Conservation (phyloP, 2,797 vertebrate genomes). For the Rhincodon typus region DNA sequence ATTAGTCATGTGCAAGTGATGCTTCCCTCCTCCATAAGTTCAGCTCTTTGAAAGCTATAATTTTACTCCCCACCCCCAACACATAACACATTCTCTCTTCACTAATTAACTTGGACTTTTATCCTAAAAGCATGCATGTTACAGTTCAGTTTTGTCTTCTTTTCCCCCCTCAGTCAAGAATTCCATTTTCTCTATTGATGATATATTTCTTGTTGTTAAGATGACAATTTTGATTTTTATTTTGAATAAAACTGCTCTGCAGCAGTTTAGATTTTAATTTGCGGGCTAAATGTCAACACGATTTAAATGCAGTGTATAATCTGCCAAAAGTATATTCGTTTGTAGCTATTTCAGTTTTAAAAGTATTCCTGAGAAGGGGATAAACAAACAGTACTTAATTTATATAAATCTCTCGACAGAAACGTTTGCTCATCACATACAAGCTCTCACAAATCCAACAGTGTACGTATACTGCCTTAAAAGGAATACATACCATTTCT, state of each 20-base stretch:
- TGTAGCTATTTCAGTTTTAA: neutral
- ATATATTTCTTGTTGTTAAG: no score
- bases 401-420: neutral
- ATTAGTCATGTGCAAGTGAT: conserved; percentile 28
- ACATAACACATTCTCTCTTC: neutral
- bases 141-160: neutral
- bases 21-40: conserved; percentile 24
- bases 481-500: conserved; percentile 78
- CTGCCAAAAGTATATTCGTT: neutral
- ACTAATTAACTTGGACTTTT: conserved; percentile 12
- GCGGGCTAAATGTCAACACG: neutral
- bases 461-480: neutral
- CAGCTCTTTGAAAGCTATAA: conserved; percentile 30
- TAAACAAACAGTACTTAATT: neutral
- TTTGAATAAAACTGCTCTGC: neutral
- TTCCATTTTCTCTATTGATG: neutral
- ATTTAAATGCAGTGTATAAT: neutral
- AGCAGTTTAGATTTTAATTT: neutral
- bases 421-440: neutral
- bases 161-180: neutral
- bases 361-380: neutral
- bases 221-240: neutral
- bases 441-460: neutral
- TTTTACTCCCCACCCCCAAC: neutral
- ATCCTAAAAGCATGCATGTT: neutral